These are phyloP conservation scores for Leucoraja ocellata DNA, from an alignment of 2,797 vertebrate genomes.

Conservation along the genomic window DNA sequence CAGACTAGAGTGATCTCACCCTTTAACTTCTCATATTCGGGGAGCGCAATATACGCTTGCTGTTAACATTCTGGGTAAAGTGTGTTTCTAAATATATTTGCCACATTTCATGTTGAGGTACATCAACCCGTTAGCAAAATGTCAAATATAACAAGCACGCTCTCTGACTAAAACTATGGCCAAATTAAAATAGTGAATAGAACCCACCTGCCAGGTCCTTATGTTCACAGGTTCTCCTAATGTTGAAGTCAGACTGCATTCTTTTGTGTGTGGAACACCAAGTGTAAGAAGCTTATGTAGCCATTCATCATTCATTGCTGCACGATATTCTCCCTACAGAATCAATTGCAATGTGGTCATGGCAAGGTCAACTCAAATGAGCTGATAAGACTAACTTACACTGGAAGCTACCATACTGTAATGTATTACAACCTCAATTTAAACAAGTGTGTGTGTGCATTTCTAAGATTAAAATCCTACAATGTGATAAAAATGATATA, in stretches of 20 bases:
- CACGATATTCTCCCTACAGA: conserved; percentile 69
- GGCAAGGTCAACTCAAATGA: background rate
- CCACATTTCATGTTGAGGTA: background rate
- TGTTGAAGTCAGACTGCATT: conserved; percentile 69
- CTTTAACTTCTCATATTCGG: background rate
- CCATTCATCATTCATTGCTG: conserved; percentile 69
- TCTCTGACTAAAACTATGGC: background rate
- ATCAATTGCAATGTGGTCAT: background rate
- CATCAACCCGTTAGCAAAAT: background rate
- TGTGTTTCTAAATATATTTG: background rate
- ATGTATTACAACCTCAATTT: conserved; percentile 6
- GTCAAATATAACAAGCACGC: background rate
- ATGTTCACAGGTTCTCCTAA: conserved; percentile 80
- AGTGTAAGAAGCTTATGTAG: conserved; percentile 59
- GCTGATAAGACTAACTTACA: background rate
- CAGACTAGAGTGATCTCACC: background rate
- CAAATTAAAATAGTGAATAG: background rate
- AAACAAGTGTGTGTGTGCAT: too few relatives aligned
- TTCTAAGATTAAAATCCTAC: background rate
- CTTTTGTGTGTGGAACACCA: conserved; percentile 67
- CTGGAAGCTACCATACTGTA: background rate
- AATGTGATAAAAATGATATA: background rate
- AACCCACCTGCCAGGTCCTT: conserved; percentile 79
- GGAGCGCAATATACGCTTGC: background rate
- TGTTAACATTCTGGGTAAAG: background rate